Evolutionary conservation across 1,140 invertebrate genomes (phyloP).

Genomic region (Lucilia cuprina): DNA sequence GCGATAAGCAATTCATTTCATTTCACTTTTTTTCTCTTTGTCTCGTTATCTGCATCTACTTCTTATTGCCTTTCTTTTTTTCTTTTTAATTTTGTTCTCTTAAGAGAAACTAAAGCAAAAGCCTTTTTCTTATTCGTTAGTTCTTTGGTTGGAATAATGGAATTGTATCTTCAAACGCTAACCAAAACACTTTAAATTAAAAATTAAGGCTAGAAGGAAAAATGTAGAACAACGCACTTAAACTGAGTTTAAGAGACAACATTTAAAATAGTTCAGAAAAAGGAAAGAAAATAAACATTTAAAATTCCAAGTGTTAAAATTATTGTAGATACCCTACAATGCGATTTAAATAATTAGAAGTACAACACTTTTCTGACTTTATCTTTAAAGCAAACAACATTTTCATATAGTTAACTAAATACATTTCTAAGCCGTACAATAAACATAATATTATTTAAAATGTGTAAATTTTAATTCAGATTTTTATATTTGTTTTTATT

Average conservation of each 20-base stretch:
- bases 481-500: too few relatives aligned
- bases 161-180: neutral
- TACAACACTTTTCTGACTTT: too few relatives aligned
- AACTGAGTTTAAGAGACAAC: neutral
- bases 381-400: too few relatives aligned
- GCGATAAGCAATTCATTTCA: neutral
- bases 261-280: neutral
- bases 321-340: too few relatives aligned
- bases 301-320: too few relatives aligned
- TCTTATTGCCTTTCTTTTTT: neutral
- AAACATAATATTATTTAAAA: too few relatives aligned
- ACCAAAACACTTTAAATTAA: constrained; percentile 10
- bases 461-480: too few relatives aligned
- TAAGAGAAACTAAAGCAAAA: neutral
- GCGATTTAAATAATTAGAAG: too few relatives aligned
- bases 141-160: neutral
- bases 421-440: too few relatives aligned
- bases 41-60: neutral
- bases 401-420: too few relatives aligned
- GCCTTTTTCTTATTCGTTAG: neutral
- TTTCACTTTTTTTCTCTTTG: neutral
- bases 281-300: neutral
- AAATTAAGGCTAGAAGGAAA: constrained; percentile 7
- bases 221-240: constrained; percentile 7
- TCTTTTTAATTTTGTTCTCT: too few relatives aligned